Percentiles rank a stretch among this genome's conserved stretches.
phyloP scores from a whole-genome alignment of 2,888 invertebrate species.

The Parapristionchus giblindavisi region DNA sequence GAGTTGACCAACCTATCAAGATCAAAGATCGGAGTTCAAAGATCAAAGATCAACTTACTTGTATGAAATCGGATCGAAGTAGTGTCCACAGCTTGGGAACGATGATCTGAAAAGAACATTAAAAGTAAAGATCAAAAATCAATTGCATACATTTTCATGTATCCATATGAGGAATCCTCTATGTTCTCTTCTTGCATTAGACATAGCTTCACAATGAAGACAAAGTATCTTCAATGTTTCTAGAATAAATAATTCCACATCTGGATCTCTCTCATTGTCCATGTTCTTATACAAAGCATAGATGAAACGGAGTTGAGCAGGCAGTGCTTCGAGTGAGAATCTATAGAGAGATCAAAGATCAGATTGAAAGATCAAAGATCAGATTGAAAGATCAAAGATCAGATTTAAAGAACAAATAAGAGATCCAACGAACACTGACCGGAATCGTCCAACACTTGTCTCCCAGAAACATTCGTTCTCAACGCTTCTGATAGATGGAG shows the following conservation, averaged over 20 bases:
- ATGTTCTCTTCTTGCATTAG: constrained; percentile 86
- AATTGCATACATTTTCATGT: constrained; percentile 26
- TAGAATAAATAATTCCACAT: constrained; percentile 89
- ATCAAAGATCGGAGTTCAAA: background rate
- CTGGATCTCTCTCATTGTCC: constrained; percentile 78
- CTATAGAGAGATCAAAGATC: constrained; percentile 72
- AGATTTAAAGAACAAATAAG: background rate
- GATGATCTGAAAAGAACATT: constrained; percentile 75
- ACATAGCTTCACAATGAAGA: constrained; percentile 90
- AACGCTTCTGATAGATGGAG: background rate
- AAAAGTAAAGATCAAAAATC: constrained; percentile 87
- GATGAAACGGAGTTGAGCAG: constrained; percentile 90
- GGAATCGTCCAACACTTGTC: constrained; percentile 88
- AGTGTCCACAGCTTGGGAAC: constrained; percentile 82
- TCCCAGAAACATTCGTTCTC: constrained; percentile 79
- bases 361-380: background rate
- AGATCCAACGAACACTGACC: no score
- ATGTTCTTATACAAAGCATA: constrained; percentile 78
- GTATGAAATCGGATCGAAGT: constrained; percentile 64
- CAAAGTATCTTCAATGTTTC: constrained; percentile 89
- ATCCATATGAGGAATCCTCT: constrained; percentile 77
- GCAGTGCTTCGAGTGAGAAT: constrained; percentile 87
- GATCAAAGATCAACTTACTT: constrained; percentile 43
- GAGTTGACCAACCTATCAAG: constrained; percentile 85
- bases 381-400: background rate